Evolutionary conservation across 92 coral and sea anemone genomes (phyloP).

Genomic region (Montipora capitata): DNA sequence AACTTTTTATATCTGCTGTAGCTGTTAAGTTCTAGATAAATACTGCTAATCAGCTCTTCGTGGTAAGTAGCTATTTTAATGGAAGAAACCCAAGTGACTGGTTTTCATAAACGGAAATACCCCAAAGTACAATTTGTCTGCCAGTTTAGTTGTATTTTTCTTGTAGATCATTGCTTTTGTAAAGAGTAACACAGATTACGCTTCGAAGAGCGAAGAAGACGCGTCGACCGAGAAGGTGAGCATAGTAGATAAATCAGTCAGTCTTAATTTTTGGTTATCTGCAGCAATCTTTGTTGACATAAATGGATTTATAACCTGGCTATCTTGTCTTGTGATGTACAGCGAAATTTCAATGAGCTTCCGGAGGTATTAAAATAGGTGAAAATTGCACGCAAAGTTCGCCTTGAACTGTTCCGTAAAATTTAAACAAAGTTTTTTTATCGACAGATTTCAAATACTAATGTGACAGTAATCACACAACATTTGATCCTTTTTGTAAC

Average conservation of each 20-base stretch:
- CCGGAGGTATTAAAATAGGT: not conserved
- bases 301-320: not conserved
- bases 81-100: slow-evolving; percentile 45
- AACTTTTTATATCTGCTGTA: slow-evolving; percentile 13
- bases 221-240: no score
- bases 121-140: slow-evolving; percentile 34
- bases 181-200: not conserved
- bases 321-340: not conserved
- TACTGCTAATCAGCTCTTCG: slow-evolving; percentile 41
- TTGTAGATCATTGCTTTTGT: slow-evolving; percentile 1
- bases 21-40: slow-evolving; percentile 39
- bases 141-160: slow-evolving; percentile 2
- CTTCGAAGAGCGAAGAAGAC: no score
- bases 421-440: not conserved
- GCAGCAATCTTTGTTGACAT: not conserved
- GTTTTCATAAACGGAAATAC: slow-evolving; percentile 50
- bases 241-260: not conserved
- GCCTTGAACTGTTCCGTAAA: not conserved
- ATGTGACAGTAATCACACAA: no score
- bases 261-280: not conserved
- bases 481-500: no score
- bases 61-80: slow-evolving; percentile 29
- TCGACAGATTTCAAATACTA: not conserved
- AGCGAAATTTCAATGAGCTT: not conserved
- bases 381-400: not conserved